Conservation (phyloP, 2,888 invertebrate species). For the Pharmacophagus antenor region DNA sequence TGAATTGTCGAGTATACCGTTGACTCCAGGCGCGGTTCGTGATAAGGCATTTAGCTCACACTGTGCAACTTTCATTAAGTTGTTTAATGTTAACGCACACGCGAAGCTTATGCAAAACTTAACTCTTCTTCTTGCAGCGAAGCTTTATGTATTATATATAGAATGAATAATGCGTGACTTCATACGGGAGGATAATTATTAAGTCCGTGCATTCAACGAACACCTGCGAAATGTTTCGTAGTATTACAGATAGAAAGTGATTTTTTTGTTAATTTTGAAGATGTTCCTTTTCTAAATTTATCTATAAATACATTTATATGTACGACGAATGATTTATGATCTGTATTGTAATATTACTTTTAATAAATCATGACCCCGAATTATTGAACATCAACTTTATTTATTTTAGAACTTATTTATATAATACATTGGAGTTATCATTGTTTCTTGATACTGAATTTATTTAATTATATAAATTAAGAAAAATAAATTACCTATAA, state of each 20-base stretch:
- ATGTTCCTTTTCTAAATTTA: too few relatives aligned
- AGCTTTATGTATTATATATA: constrained; percentile 18
- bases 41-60: constrained; percentile 39
- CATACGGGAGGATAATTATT: constrained; percentile 1
- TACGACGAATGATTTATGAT: neutral
- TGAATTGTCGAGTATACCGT: constrained; percentile 12
- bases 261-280: too few relatives aligned
- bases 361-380: too few relatives aligned
- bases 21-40: constrained; percentile 34
- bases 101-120: constrained; percentile 20
- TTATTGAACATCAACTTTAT: neutral
- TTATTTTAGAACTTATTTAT: too few relatives aligned
- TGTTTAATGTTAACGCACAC: constrained; percentile 24
- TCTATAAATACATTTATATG: neutral
- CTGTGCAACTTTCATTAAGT: constrained; percentile 35
- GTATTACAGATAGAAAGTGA: neutral
- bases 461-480: too few relatives aligned
- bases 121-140: constrained; percentile 3
- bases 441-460: too few relatives aligned
- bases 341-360: neutral
- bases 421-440: too few relatives aligned
- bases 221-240: neutral
- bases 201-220: neutral
- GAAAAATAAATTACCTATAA: too few relatives aligned
- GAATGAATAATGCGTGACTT: constrained; percentile 9